Percentiles rank a stretch among this genome's conserved stretches.
Evolutionary conservation across 2,113 vertebrate genomes (phyloP).

Genomic region (Chascanopsetta lugubris): DNA sequence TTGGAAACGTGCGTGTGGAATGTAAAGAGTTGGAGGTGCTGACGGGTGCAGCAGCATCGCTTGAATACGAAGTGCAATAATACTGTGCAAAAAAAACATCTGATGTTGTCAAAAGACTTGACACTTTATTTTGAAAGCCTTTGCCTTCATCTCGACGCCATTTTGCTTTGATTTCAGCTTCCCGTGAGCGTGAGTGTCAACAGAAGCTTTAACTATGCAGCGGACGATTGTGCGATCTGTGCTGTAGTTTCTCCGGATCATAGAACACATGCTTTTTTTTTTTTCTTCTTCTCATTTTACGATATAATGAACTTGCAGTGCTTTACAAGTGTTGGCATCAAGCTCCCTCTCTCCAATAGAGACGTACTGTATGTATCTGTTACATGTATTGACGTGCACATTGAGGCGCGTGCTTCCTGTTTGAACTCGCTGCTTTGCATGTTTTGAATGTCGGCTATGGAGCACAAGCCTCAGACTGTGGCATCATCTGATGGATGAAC

Average conservation of each 20-base stretch:
- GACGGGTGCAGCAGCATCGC: constrained; percentile 6
- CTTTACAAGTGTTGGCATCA: constrained; percentile 19
- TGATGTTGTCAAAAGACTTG: no score
- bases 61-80: constrained; percentile 59
- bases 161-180: constrained; percentile 66
- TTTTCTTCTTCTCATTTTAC: no score
- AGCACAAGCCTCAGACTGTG: not conserved
- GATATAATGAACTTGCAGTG: constrained; percentile 37
- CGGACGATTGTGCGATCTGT: constrained; percentile 44
- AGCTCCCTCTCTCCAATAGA: constrained; percentile 18
- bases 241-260: constrained; percentile 45
- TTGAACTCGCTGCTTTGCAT: constrained; percentile 43
- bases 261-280: constrained; percentile 14
- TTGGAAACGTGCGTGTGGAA: constrained; percentile 4
- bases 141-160: constrained; percentile 58
- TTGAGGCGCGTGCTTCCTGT: constrained; percentile 4
- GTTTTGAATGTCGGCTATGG: constrained; percentile 31
- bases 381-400: constrained; percentile 21
- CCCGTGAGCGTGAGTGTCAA: constrained; percentile 53
- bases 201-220: constrained; percentile 70
- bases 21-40: not conserved
- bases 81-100: not conserved
- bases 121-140: no score
- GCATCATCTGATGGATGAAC: constrained; percentile 16
- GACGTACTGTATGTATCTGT: constrained; percentile 48